A percentile compares a stretch with the other conserved stretches of the same genome.
These are phyloP conservation scores for Tringa solitaria DNA, from an alignment of 2,113 vertebrate species.

Conservation along the genomic window DNA sequence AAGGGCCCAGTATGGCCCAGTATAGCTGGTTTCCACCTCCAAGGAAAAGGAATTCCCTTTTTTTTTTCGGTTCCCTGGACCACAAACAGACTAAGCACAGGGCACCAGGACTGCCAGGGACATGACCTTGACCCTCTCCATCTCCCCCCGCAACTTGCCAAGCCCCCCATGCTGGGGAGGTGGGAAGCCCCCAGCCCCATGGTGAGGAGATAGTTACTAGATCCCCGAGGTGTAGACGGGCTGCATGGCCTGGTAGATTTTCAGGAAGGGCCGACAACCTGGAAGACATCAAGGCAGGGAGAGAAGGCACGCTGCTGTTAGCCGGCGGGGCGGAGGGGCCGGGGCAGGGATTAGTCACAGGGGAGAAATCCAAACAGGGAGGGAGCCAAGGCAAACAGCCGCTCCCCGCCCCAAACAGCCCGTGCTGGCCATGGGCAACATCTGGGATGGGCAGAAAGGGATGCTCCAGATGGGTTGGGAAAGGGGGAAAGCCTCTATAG, in stretches of 20 bases:
- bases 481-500: neutral
- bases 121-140: neutral
- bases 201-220: conserved; percentile 82
- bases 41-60: neutral
- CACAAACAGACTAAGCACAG: neutral
- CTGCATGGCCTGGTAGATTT: conserved; percentile 99
- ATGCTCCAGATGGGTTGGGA: neutral
- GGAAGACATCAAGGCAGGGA: conserved; percentile 44
- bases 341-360: conserved; percentile 27
- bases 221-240: conserved; percentile 98
- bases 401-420: neutral
- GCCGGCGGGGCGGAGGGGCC: conserved; percentile 22
- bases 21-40: neutral
- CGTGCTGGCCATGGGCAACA: neutral
- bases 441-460: conserved; percentile 17
- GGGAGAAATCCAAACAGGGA: conserved; percentile 52
- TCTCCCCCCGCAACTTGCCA: neutral
- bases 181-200: neutral
- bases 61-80: neutral
- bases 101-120: neutral
- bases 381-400: conserved; percentile 58
- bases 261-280: conserved; percentile 98
- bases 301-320: neutral
- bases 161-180: neutral
- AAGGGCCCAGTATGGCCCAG: neutral